Percentiles rank a stretch among this genome's conserved stretches.
Conservation (phyloP, 2,888 invertebrate genomes). For the Tinea pellionella region DNA sequence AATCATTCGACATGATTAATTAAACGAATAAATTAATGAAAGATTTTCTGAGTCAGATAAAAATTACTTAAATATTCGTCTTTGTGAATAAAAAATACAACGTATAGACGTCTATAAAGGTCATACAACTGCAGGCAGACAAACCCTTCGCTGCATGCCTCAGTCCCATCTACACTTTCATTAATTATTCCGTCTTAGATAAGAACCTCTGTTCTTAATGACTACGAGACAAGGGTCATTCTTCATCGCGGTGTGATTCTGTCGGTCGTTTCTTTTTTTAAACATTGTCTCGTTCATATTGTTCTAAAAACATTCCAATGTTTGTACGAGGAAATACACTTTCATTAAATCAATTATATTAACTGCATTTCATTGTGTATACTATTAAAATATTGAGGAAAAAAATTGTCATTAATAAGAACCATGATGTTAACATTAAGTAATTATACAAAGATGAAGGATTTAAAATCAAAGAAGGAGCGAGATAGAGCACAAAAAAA, state of each 20-base stretch:
- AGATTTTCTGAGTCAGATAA: background rate
- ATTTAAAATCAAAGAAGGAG: conserved; percentile 28
- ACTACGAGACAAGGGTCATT: conserved; percentile 46
- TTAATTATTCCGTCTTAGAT: conserved; percentile 67
- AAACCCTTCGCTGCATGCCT: conserved; percentile 12
- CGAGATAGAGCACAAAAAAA: conserved; percentile 44
- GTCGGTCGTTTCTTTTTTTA: conserved; percentile 18
- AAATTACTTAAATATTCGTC: background rate
- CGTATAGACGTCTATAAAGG: conserved; percentile 3
- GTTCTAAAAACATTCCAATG: conserved; percentile 3
- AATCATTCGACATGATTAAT: background rate
- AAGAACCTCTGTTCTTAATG: conserved; percentile 66
- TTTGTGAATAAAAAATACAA: background rate
- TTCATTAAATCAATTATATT: background rate
- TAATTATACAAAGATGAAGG: conserved; percentile 14
- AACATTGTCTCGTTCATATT: conserved; percentile 10
- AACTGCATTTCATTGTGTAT: no score
- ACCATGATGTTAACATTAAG: no score
- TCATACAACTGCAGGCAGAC: conserved; percentile 8
- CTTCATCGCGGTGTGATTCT: conserved; percentile 52
- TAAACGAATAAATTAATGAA: background rate
- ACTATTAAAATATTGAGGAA: no score
- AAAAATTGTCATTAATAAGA: no score
- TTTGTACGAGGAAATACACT: background rate
- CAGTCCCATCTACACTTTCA: conserved; percentile 49